Evolutionary conservation across 2,888 invertebrate species (phyloP).

Genomic region (Sturmia bella): DNA sequence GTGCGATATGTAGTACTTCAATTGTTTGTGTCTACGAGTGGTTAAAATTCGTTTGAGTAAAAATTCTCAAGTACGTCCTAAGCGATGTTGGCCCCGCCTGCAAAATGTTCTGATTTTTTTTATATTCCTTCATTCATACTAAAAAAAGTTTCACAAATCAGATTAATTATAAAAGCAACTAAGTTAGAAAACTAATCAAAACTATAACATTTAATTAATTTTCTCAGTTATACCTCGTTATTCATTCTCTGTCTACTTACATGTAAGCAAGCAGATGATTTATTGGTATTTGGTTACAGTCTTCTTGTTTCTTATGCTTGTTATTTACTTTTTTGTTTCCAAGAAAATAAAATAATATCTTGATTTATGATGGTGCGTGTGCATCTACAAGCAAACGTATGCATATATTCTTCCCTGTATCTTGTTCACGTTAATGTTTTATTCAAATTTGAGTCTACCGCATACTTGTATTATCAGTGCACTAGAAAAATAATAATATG

Average conservation of each 20-base stretch:
- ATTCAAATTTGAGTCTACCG: conserved; percentile 12
- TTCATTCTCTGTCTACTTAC: not conserved
- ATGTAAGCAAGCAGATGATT: conserved; percentile 51
- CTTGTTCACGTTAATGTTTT: conserved; percentile 2
- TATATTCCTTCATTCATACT: too few species aligned
- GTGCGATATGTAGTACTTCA: too few species aligned
- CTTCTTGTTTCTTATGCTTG: conserved; percentile 25
- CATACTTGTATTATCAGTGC: not conserved
- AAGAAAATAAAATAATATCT: conserved; percentile 59
- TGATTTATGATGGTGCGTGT: conserved; percentile 62
- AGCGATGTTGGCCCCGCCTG: too few species aligned
- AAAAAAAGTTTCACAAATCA: too few species aligned
- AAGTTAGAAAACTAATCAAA: too few species aligned
- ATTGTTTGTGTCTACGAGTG: too few species aligned
- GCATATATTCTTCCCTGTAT: not conserved
- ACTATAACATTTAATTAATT: not conserved
- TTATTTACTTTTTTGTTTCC: not conserved
- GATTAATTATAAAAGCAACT: too few species aligned
- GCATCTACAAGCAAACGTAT: not conserved
- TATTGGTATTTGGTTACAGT: conserved; percentile 64
- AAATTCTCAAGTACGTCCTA: too few species aligned
- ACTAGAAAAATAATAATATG: not conserved
- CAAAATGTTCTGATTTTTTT: too few species aligned
- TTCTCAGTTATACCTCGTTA: conserved; percentile 5
- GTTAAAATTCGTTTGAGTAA: too few species aligned